Conservation (phyloP, 2,797 vertebrate species). For the Takifugu ocellatus region DNA sequence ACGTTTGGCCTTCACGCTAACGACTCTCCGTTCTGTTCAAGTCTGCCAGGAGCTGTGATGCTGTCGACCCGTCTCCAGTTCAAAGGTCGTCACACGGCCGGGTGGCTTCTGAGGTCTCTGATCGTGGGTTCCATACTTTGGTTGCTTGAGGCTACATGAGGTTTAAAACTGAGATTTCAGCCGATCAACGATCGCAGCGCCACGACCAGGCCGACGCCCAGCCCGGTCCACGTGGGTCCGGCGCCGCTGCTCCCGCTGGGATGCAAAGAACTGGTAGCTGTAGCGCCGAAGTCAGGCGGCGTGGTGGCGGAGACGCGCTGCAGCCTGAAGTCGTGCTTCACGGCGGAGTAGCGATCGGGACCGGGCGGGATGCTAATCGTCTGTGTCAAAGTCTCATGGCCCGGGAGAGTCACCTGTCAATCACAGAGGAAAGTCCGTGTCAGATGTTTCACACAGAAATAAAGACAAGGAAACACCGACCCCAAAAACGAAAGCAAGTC, state of each 20-base stretch:
- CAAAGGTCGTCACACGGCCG: too few species aligned
- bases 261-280: conserved; percentile 14
- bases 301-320: background rate
- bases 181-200: conserved; percentile 5
- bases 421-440: conserved; percentile 11
- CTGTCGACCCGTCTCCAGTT: too few species aligned
- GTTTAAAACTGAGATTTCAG: conserved; percentile 14
- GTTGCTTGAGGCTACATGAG: background rate
- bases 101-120: background rate
- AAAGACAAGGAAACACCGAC: too few species aligned
- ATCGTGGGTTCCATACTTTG: background rate
- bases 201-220: background rate
- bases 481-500: too few species aligned
- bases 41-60: too few species aligned
- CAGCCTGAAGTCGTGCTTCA: conserved; percentile 78
- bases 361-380: conserved; percentile 69
- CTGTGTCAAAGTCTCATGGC: conserved; percentile 68
- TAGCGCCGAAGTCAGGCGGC: background rate
- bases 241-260: background rate
- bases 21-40: too few species aligned
- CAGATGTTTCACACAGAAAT: background rate
- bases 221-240: background rate
- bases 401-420: conserved; percentile 80
- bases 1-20: too few species aligned
- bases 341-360: conserved; percentile 73